These are phyloP conservation scores for Xestia sexstrigata DNA, from an alignment of 2,888 invertebrate genomes.

Conservation along the genomic window DNA sequence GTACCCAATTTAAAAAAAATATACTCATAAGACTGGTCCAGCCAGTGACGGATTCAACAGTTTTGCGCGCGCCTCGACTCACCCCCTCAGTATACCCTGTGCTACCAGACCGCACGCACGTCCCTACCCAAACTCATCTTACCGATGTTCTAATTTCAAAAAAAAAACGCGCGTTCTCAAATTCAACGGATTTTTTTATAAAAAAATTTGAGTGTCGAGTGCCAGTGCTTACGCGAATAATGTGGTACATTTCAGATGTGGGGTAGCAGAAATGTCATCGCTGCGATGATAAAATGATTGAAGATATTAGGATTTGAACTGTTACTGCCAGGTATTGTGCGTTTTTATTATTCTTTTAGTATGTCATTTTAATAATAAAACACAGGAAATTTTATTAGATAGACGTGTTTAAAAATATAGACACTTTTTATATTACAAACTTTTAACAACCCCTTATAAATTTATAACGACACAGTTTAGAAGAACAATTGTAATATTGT, in stretches of 20 bases:
- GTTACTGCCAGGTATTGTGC: slow-evolving; percentile 76
- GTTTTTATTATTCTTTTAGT: slow-evolving; percentile 43
- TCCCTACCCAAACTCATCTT: slow-evolving; percentile 58
- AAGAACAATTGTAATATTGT: background rate
- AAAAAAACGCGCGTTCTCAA: slow-evolving; percentile 64
- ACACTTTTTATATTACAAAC: background rate
- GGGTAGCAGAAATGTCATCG: slow-evolving; percentile 78
- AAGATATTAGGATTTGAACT: slow-evolving; percentile 70
- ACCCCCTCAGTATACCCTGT: slow-evolving; percentile 75
- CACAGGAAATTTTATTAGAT: background rate
- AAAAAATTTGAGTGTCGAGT: slow-evolving; percentile 71
- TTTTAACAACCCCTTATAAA: background rate
- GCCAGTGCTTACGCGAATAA: slow-evolving; percentile 73
- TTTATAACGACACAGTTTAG: slow-evolving; percentile 3
- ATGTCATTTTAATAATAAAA: slow-evolving; percentile 6
- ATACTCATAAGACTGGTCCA: slow-evolving; percentile 69
- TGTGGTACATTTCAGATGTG: slow-evolving; percentile 82
- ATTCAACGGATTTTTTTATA: slow-evolving; percentile 56
- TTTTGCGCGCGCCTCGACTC: slow-evolving; percentile 87
- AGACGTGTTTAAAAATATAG: background rate
- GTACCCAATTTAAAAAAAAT: slow-evolving; percentile 69
- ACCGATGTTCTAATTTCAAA: slow-evolving; percentile 74
- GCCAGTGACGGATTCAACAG: slow-evolving; percentile 81
- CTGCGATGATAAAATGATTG: slow-evolving; percentile 80
- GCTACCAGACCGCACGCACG: slow-evolving; percentile 75